Evolutionary conservation across 2,113 vertebrate genomes (phyloP).

Genomic region (Channa argus): DNA sequence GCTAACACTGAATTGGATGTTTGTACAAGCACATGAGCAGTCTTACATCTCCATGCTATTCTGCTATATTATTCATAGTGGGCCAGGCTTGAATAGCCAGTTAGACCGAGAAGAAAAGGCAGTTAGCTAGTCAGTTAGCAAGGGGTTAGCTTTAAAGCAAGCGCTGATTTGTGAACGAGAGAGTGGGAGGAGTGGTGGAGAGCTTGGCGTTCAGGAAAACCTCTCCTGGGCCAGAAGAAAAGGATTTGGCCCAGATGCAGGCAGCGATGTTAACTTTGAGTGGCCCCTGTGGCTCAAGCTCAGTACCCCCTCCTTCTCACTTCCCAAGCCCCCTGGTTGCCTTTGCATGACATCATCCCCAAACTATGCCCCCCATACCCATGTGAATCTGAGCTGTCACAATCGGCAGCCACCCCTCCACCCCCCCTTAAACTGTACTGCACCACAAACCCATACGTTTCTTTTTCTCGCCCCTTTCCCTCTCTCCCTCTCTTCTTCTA

Average conservation of each 20-base stretch:
- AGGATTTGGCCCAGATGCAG: conserved; percentile 84
- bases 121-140: conserved; percentile 69
- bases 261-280: conserved; percentile 88
- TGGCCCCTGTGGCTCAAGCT: conserved; percentile 85
- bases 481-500: conserved; percentile 74
- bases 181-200: conserved; percentile 63
- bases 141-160: conserved; percentile 63
- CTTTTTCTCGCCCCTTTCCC: conserved; percentile 60
- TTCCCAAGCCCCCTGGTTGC: conserved; percentile 93
- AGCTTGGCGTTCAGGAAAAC: conserved; percentile 66
- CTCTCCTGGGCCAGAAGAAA: conserved; percentile 76
- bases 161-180: conserved; percentile 66
- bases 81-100: conserved; percentile 45
- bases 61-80: conserved; percentile 49
- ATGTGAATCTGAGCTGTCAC: conserved; percentile 95
- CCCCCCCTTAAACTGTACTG: conserved; percentile 89
- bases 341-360: conserved; percentile 98
- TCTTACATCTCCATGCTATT: conserved; percentile 3
- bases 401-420: conserved; percentile 82
- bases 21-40: background rate
- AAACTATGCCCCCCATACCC: conserved; percentile 95
- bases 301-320: conserved; percentile 73
- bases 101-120: conserved; percentile 54
- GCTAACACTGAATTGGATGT: background rate
- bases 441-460: conserved; percentile 89